Evolutionary conservation across 1,140 invertebrate species (phyloP), one percentile per base, ranked within the genome.

Genomic region (Diabrotica virgifera): DNA sequence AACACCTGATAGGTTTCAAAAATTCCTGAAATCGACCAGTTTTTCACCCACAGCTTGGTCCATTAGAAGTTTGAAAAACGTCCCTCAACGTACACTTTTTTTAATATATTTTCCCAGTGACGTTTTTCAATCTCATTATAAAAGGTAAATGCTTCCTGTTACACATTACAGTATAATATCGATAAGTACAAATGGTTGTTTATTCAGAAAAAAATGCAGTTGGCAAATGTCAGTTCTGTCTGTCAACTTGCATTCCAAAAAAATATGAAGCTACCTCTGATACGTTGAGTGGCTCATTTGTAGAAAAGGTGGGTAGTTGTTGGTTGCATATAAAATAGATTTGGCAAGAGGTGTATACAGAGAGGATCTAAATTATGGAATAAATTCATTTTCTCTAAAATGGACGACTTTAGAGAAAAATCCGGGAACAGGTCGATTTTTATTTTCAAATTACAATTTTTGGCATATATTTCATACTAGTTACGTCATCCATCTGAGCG

Each of bases 131-230:
- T 64, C 65, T 64, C 68, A 46, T 10, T 46, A 10, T 46, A 69
- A 63, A 73, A 72, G 73, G 73, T 74, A 69, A 73, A 74, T 74
- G 71, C 73, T 74, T 74, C 73, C 73, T 74, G 69, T 73, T 73
- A 68, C 67, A 69, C 67, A 62, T 71, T 70, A 74, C 69, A 73
- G 67, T 74, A 74, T 73, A 46, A 46, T 46, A 70, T 72, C 71
- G 67, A 71, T 74, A 74, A 74, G 73, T 74, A 74, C 73, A 74
- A 74, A 73, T 70, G 63, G 40, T 46, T 46, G 40, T 67, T 65
- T 65, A 66, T 68, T 69, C 46, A 67, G 24, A 67, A 58, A 59
- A 65, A 65, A 52, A 63, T 57, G 59, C 69, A 69, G 69, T 73
- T 63, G 70, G 69, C 72, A 69, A 73, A 70, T 65, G 59, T 40